Conservation (phyloP, 2,113 vertebrate genomes). For the Oenanthe oenanthe region DNA sequence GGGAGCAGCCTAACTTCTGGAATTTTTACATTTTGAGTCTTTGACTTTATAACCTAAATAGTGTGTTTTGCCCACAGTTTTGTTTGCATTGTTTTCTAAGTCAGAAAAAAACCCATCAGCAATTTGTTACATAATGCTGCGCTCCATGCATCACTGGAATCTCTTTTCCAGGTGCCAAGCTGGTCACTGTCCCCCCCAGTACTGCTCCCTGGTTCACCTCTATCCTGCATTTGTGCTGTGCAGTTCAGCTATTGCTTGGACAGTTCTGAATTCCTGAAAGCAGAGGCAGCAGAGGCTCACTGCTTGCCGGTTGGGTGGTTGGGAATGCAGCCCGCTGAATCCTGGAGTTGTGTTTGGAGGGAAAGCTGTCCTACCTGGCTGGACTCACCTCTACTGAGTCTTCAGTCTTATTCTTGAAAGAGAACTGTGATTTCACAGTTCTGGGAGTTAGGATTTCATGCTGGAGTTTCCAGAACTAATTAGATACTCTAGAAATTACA, state of each 20-base stretch:
- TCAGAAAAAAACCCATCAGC: neutral
- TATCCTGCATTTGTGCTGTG: neutral
- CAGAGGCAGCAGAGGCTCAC: neutral
- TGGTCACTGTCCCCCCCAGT: fast-evolving
- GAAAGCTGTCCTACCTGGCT: neutral
- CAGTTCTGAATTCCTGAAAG: neutral
- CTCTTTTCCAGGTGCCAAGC: neutral
- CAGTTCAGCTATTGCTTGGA: neutral
- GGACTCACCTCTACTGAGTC: neutral
- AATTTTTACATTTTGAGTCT: neutral
- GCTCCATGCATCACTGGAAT: fast-evolving
- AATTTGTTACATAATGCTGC: neutral
- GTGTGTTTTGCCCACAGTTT: neutral
- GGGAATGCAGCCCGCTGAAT: neutral
- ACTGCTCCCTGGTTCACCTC: neutral
- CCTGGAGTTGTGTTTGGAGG: neutral
- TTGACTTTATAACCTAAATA: neutral
- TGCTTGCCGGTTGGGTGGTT: neutral
- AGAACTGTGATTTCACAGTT: neutral
- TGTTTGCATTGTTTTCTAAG: neutral
- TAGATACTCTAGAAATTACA: neutral
- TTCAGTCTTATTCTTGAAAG: neutral
- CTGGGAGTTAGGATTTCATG: neutral
- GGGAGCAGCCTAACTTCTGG: neutral
- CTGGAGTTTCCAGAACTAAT: neutral